Evolutionary conservation across 2,113 vertebrate species (phyloP).

Genomic region (Oncorhynchus tshawytscha): DNA sequence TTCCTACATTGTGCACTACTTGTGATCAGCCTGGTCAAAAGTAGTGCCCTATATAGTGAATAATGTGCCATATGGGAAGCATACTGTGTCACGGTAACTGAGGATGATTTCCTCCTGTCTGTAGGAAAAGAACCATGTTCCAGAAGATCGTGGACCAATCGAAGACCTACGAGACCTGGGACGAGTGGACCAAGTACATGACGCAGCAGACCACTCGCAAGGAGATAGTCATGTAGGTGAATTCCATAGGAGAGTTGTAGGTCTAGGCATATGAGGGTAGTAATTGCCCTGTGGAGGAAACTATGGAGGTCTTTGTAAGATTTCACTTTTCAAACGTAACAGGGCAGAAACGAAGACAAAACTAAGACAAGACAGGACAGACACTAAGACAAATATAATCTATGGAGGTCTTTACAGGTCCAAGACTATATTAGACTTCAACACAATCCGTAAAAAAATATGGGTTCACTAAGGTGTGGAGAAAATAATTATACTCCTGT

Average conservation of each 20-base stretch:
- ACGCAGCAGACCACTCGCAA: constrained; percentile 78
- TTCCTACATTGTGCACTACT: too few species aligned
- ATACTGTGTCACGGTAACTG: neutral
- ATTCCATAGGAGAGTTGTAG: neutral
- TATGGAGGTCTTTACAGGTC: too few species aligned
- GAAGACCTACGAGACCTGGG: constrained; percentile 76
- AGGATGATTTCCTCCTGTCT: constrained; percentile 9
- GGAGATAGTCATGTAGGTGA: constrained; percentile 79
- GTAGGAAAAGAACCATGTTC: constrained; percentile 80
- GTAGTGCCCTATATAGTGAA: too few species aligned
- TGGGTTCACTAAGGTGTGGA: neutral
- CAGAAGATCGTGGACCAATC: constrained; percentile 83
- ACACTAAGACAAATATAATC: too few species aligned
- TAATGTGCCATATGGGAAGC: too few species aligned
- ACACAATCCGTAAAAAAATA: neutral
- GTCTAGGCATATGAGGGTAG: too few species aligned
- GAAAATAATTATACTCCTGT: neutral
- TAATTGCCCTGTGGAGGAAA: neutral
- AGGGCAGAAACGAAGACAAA: too few species aligned
- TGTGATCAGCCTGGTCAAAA: too few species aligned
- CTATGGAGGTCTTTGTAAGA: neutral
- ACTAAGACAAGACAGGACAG: too few species aligned
- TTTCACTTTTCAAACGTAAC: too few species aligned
- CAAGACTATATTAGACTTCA: too few species aligned
- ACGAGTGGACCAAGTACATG: constrained; percentile 79